Conservation (phyloP, 1,140 invertebrate genomes). For the Zaprionus gabonicus region DNA sequence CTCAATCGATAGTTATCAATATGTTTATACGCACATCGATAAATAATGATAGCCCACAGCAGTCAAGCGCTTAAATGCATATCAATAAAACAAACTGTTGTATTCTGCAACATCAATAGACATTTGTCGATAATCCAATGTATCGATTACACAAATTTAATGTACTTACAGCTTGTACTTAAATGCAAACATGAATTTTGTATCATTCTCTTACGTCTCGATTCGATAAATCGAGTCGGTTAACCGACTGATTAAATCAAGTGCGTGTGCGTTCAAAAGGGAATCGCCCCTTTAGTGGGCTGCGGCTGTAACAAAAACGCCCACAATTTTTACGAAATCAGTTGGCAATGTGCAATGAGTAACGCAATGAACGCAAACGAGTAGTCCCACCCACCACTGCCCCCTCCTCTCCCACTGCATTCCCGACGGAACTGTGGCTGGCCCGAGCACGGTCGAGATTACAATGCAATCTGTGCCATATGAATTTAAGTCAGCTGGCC, state of each 20-base stretch:
- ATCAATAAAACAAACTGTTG: too few species aligned
- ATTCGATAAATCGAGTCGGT: too few species aligned
- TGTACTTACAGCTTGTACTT: too few species aligned
- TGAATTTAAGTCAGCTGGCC: constrained; percentile 39
- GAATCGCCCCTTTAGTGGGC: not conserved
- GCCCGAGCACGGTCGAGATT: constrained; percentile 22
- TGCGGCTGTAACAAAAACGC: not conserved
- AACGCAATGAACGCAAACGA: constrained; percentile 14
- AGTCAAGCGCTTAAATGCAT: too few species aligned
- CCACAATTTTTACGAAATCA: constrained; percentile 18
- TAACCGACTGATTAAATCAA: constrained; percentile 23
- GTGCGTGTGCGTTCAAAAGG: constrained; percentile 15
- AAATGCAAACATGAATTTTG: too few species aligned
- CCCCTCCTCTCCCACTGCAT: not conserved
- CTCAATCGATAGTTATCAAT: too few species aligned
- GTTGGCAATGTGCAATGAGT: constrained; percentile 12
- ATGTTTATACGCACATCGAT: too few species aligned
- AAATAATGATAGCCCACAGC: too few species aligned
- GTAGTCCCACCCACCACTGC: not conserved
- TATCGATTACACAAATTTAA: too few species aligned
- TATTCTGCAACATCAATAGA: too few species aligned
- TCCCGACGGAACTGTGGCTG: not conserved
- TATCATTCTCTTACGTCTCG: too few species aligned
- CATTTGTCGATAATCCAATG: too few species aligned
- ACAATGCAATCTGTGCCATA: constrained; percentile 42